phyloP scores from a whole-genome alignment of 2,888 invertebrate species.

The Conomelus anceps region DNA sequence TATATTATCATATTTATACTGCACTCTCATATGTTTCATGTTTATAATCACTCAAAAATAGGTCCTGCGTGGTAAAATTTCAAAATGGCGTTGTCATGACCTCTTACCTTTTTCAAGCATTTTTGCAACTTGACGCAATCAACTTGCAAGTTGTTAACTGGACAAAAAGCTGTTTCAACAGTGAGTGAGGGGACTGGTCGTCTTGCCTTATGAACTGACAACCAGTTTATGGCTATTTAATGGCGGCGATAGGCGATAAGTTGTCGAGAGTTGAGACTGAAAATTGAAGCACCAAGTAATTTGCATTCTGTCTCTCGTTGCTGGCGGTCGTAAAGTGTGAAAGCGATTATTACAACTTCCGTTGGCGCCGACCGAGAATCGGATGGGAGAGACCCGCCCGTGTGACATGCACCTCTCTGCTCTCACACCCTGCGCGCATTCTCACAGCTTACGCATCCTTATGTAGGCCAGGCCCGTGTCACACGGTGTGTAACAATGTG shows the following conservation, averaged over 20 bases:
- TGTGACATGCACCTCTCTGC: background rate
- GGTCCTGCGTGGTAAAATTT: no score
- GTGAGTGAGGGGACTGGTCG: no score
- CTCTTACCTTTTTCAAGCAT: no score
- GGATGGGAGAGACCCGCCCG: background rate
- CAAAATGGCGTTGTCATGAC: no score
- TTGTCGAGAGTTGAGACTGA: background rate
- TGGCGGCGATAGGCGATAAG: background rate
- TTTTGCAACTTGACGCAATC: no score
- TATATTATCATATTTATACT: no score
- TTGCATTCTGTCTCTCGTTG: background rate
- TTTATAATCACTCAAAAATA: no score
- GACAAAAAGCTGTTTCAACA: no score
- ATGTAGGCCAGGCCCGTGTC: background rate
- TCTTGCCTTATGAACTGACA: no score
- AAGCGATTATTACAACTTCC: background rate
- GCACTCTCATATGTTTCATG: no score
- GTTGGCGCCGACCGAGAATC: background rate
- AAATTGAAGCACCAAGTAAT: background rate
- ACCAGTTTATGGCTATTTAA: background rate
- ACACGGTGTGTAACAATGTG: background rate
- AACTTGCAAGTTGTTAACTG: no score
- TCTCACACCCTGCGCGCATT: background rate
- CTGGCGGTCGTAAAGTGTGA: background rate
- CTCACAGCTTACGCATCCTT: background rate